A percentile compares a stretch with the other conserved stretches of the same genome.
Conservation (phyloP, 2,797 vertebrate species). For the Sorex maritimensis region DNA sequence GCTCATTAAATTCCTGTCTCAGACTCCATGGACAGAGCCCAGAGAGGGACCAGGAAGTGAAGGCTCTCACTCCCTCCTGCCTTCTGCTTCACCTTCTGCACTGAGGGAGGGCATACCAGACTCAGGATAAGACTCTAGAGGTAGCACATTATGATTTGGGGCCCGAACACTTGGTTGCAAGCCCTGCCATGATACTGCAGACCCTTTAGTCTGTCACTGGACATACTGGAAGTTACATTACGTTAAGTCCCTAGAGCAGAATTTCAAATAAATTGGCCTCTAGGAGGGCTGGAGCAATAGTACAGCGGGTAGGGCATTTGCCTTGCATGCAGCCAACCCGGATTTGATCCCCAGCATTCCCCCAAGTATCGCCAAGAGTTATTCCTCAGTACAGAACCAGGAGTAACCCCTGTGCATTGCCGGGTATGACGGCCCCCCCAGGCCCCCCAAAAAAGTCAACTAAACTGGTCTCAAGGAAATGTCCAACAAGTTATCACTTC, state of each 20-base stretch:
- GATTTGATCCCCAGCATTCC: too few species aligned
- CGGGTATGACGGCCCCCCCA: too few species aligned
- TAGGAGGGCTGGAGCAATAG: background rate
- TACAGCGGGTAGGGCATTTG: too few species aligned
- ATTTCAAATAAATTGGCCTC: slow-evolving; percentile 10
- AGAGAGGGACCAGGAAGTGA: background rate
- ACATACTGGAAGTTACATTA: background rate
- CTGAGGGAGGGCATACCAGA: background rate
- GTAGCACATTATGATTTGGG: background rate
- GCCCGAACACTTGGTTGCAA: background rate
- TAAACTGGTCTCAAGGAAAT: background rate
- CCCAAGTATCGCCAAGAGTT: too few species aligned
- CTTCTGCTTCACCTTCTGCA: background rate
- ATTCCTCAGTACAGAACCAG: too few species aligned
- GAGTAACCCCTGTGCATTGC: too few species aligned
- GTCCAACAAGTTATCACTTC: background rate
- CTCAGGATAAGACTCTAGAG: background rate
- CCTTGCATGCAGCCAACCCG: too few species aligned
- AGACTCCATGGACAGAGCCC: background rate
- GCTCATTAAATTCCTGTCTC: background rate
- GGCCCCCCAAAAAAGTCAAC: background rate
- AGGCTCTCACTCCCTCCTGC: background rate
- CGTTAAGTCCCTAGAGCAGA: background rate
- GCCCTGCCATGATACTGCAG: background rate
- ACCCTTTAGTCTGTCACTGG: background rate